These are phyloP conservation scores for Andrena bicolor DNA, from an alignment of 2,888 invertebrate species.

Conservation along the genomic window DNA sequence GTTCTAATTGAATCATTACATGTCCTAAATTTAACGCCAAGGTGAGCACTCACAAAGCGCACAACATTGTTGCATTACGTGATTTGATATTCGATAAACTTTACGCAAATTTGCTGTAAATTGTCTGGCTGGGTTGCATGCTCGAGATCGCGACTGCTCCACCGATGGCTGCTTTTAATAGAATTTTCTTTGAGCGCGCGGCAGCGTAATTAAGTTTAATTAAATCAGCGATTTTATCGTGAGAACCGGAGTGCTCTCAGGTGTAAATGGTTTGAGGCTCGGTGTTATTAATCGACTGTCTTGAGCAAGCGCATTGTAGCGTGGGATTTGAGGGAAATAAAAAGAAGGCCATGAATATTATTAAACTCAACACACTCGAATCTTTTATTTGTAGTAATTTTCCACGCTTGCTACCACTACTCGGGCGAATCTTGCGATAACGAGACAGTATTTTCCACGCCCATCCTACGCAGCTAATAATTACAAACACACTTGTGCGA, in stretches of 20 bases:
- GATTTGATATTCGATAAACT: too few relatives aligned
- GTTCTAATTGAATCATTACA: too few relatives aligned
- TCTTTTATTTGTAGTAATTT: conserved; percentile 46
- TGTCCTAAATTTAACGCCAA: too few relatives aligned
- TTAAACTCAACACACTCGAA: conserved; percentile 23
- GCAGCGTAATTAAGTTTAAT: conserved; percentile 22
- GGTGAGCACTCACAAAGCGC: too few relatives aligned
- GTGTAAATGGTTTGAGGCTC: conserved; percentile 12
- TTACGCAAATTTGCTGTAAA: too few relatives aligned
- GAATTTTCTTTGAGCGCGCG: neutral
- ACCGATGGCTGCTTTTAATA: neutral
- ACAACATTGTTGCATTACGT: too few relatives aligned
- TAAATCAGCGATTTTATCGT: conserved; percentile 33
- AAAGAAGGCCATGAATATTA: neutral
- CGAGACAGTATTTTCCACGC: conserved; percentile 36
- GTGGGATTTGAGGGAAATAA: conserved; percentile 24
- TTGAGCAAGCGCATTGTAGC: conserved; percentile 5
- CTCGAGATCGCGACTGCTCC: too few relatives aligned
- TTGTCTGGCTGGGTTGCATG: too few relatives aligned
- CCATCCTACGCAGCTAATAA: conserved; percentile 46
- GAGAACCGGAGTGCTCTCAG: conserved; percentile 34
- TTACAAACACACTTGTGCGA: conserved; percentile 49
- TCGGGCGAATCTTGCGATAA: conserved; percentile 36
- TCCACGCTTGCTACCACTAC: neutral
- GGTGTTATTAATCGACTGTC: conserved; percentile 10